Conservation (phyloP, 2,888 invertebrate genomes). For the Himalopsyche anomala region DNA sequence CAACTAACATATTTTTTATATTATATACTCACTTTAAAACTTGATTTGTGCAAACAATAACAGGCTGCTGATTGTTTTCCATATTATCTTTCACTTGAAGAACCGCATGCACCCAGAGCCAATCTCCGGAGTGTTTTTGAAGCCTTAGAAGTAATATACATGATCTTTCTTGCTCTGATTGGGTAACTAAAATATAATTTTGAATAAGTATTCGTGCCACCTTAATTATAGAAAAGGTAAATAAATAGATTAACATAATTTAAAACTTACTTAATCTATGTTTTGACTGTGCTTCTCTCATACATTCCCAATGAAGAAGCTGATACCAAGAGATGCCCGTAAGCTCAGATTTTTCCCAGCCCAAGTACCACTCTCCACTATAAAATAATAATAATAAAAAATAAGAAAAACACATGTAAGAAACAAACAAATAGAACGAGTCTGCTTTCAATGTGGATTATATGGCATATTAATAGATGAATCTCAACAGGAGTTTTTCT, state of each 20-base stretch:
- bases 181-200: constrained; percentile 85
- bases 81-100: constrained; percentile 94
- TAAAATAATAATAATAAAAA: not conserved
- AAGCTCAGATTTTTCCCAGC: constrained; percentile 92
- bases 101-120: constrained; percentile 97
- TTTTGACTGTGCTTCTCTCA: constrained; percentile 96
- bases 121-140: constrained; percentile 90
- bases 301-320: constrained; percentile 96
- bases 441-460: too few relatives aligned
- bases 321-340: constrained; percentile 97
- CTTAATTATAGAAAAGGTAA: not conserved
- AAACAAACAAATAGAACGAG: too few relatives aligned
- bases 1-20: too few relatives aligned
- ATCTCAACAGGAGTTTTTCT: too few relatives aligned
- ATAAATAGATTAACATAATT: not conserved
- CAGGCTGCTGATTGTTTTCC: constrained; percentile 91
- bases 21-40: constrained; percentile 84
- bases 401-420: not conserved
- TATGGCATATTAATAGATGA: too few relatives aligned
- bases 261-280: constrained; percentile 92
- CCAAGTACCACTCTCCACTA: constrained; percentile 98
- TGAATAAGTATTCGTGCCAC: too few relatives aligned
- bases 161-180: constrained; percentile 98
- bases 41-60: constrained; percentile 98
- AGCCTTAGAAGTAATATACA: constrained; percentile 94